Evolutionary conservation across 2,113 vertebrate species (phyloP), one percentile per base, ranked within the genome.

Genomic region (Morone saxatilis): DNA sequence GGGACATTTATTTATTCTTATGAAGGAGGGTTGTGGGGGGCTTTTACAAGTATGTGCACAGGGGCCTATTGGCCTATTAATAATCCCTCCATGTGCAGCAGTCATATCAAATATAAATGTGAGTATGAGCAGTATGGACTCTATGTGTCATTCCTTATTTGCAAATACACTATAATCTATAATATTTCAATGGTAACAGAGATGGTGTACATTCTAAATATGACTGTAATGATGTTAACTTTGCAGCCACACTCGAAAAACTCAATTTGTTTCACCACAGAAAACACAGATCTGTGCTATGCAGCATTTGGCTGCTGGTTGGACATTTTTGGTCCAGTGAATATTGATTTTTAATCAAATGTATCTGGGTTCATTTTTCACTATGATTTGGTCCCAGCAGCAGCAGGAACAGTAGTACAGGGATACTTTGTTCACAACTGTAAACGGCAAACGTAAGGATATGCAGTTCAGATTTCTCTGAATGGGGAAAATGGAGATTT

Each of bases 261-360:
- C 76, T 76, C 36, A 0, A 60, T 57, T 57, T 50, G 25, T 60
- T 70, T 56, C 43, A 71, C 56, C 22, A 11, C 19, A 48, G 48
- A 40, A 53, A 40, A 40, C n/a, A 22, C n/a, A 1, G 22, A 54
- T 71, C 59, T 7, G 66, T 25, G 14, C n/a, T n/a, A n/a, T 16
- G 36, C 80, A 54, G 36, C 0, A 0, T 51, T 61, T 12, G 25
- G n/a, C 67, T 72, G 53, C 71, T 68, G 61, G 59, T 68, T 71
- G 65, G 41, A 66, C 48, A 54, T 31, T 41, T 70, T n/a, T 56
- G 7, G 59, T 41, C 53, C 16, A n/a, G 11, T 63, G 19, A 45
- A 71, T 40, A 70, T 54, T 36, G 59, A 84, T 90, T 71, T 6
- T 60, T 60, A 0, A 59, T 75, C 65, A 60, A 4, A 41, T 65